Conservation (phyloP, 1,140 invertebrate genomes). For the Sinella curviseta region DNA sequence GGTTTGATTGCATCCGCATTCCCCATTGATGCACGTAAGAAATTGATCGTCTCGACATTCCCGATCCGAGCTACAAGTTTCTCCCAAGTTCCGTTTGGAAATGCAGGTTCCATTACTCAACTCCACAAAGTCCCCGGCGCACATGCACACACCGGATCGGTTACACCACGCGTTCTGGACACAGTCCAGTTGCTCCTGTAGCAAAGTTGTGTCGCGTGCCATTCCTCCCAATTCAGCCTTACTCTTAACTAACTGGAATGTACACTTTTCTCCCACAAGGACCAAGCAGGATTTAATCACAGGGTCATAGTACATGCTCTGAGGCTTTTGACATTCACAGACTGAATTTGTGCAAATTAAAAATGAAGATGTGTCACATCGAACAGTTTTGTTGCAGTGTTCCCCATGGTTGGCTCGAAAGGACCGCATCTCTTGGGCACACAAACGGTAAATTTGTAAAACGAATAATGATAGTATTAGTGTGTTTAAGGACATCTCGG, state of each 20-base stretch:
- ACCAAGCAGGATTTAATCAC: neutral
- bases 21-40: neutral
- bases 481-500: too few species aligned
- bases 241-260: neutral
- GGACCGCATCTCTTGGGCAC: neutral
- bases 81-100: neutral
- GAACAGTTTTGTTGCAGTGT: neutral
- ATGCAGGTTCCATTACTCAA: constrained; percentile 1
- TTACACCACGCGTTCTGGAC: constrained; percentile 1
- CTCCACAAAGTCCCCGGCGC: neutral
- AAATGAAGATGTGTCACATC: neutral
- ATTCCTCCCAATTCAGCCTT: neutral
- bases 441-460: neutral
- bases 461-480: too few species aligned
- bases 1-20: neutral
- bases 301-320: neutral
- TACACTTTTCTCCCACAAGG: neutral
- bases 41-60: neutral
- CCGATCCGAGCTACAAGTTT: neutral
- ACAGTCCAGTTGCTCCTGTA: neutral
- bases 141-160: neutral
- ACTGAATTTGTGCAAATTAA: neutral
- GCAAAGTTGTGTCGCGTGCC: neutral
- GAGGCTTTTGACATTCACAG: neutral
- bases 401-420: neutral